Evolutionary conservation across 2,113 vertebrate genomes (phyloP).

Genomic region (Tragulus kanchil): DNA sequence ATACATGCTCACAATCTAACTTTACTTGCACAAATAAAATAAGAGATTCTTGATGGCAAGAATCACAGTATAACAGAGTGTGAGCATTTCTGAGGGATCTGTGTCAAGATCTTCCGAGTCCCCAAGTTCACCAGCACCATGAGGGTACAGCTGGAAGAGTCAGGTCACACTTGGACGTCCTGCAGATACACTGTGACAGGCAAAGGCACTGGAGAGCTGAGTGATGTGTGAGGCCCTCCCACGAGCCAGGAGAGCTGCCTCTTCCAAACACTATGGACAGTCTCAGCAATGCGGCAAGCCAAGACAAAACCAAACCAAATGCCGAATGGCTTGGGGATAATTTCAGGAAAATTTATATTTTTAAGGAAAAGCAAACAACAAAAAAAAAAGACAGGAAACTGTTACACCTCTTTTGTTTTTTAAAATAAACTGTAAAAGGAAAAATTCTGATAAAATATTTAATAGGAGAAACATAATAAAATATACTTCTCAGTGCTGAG

Average conservation of each 20-base stretch:
- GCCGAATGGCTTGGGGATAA: not conserved
- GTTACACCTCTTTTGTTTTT: not conserved
- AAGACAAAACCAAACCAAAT: not conserved
- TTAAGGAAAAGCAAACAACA: not conserved
- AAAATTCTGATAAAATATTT: not conserved
- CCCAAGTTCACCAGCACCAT: not conserved
- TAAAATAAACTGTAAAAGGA: not conserved
- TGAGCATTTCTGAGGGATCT: not conserved
- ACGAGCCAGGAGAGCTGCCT: too few species aligned
- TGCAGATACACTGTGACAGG: not conserved
- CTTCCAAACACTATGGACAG: too few species aligned
- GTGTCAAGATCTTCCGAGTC: not conserved
- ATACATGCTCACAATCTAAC: not conserved
- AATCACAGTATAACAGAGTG: accelerated
- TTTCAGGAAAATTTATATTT: not conserved
- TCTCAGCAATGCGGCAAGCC: not conserved
- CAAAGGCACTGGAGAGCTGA: not conserved
- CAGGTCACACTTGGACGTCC: not conserved
- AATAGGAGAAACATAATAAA: not conserved
- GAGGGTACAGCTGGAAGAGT: not conserved
- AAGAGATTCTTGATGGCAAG: not conserved
- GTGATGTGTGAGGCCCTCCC: not conserved
- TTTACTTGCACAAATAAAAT: not conserved
- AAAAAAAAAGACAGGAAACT: not conserved
- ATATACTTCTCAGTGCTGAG: not conserved